Percentiles rank a stretch among this genome's conserved stretches.
phyloP scores from a whole-genome alignment of 2,888 invertebrate genomes.

The Ferrisia virgata region DNA sequence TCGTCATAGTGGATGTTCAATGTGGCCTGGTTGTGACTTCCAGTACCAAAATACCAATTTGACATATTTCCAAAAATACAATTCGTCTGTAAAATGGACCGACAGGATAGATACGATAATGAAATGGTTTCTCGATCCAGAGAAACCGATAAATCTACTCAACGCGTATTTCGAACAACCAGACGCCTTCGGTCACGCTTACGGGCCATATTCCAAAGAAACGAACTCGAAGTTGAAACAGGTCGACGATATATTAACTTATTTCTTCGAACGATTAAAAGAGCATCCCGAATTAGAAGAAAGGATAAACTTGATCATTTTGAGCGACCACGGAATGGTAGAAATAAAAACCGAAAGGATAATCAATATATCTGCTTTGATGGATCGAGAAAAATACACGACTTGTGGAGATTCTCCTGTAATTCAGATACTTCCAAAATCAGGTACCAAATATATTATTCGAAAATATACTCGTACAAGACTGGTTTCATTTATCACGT shows the following conservation, averaged over 20 bases:
- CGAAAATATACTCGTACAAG: not conserved
- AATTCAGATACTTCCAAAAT: conserved; percentile 57
- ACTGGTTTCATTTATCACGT: not conserved
- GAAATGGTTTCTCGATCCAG: conserved; percentile 60
- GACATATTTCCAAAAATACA: conserved; percentile 55
- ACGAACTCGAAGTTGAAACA: conserved; percentile 55
- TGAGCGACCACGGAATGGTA: conserved; percentile 73
- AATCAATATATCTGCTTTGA: conserved; percentile 59
- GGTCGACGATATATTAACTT: conserved; percentile 59
- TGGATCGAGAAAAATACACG: conserved; percentile 56
- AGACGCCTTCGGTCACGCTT: conserved; percentile 62
- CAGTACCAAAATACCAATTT: conserved; percentile 57
- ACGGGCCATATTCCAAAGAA: conserved; percentile 58
- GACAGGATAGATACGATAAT: conserved; percentile 59
- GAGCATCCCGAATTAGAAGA: conserved; percentile 55
- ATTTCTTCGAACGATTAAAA: conserved; percentile 58
- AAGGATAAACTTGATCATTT: conserved; percentile 63
- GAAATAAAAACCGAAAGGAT: conserved; percentile 57
- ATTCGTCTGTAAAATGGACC: conserved; percentile 55
- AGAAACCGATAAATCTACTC: conserved; percentile 65
- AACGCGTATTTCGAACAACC: conserved; percentile 70
- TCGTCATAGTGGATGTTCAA: conserved; percentile 63
- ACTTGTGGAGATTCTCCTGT: conserved; percentile 60
- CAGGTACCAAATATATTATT: not conserved
- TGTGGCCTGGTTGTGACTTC: conserved; percentile 67